Base-by-base conservation (phyloP, 2,888 invertebrate genomes). In the Petrophora chlorosata region DNA sequence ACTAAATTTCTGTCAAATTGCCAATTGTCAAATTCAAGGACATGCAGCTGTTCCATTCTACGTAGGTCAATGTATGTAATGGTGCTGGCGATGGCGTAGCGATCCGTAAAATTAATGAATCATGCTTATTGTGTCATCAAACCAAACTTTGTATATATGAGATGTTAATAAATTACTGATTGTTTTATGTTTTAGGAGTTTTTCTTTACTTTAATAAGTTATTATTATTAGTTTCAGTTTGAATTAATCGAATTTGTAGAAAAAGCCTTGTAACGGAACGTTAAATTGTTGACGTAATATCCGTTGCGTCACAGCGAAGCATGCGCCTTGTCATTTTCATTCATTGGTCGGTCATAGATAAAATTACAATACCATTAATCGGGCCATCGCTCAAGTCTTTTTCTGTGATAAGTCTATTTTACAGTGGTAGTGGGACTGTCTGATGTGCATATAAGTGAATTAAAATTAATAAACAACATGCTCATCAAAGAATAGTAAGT, bases 401-500 rank as follows among this genome's bases (percentile, higher is more conserved):
- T 83, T 84, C 85, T 86, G 85, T 88, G 85, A 83, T 87, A 88
- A 84, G 78, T 82, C 73, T 79, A 76, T 69, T 82, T 70, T 76
- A 77, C 72, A 68, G 82, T 84, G 82, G 74, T 82, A 82, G 90
- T 91, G 91, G 44, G 81, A 90, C 84, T 86, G 84, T 91, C 88
- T 88, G 76, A 86, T 88, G 88, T 89, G 86, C 84, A 80, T 85
- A 71, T 85, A 85, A 83, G 86, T 86, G 83, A 78, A 76, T 71
- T 66, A 76, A 77, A 73, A 73, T 79, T 80, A 78, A 73, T 75
- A 79, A 67, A 79, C 89, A 92, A 82, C 79, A 93, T 93, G 93
- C 91, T 93, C 87, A 94, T 94, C 85, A 93, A 93, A 91, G 93
- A 93, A 92, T 94, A 90, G 93, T 93, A 82, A 93, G 93, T 93